Evolutionary conservation across 2,888 invertebrate species (phyloP), one percentile per base, ranked within the genome.

Genomic region (Troglohyphantes excavatus): DNA sequence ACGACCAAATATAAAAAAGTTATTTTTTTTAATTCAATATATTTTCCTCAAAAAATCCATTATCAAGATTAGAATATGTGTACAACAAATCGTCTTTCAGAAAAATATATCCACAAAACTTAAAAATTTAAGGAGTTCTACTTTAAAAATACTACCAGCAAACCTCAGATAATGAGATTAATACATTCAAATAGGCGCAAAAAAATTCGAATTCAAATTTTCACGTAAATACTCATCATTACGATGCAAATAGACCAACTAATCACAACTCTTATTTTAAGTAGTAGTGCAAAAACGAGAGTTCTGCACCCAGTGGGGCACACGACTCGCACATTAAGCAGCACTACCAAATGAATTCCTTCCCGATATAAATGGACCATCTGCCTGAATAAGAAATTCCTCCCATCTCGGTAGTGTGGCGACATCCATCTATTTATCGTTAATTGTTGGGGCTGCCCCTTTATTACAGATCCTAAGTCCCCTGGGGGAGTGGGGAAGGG

Each of bases 371-470:
- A 26, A 29, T 23, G 65, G 39, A 76, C 63, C 76, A 63, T n/a
- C 78, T 78, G 63, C 63, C 59, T 43, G 9, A 17, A 23, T 78
- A 13, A 65, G 26, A 21, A 78, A 78, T 78, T 78, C 75, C 29
- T 68, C 68, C 68, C 33, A 59, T 76, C 76, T 23, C 33, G 59
- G 27, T 63, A 61, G 27, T 33, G 73, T 17, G 33, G 29, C 13
- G 46, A 19, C 39, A 87, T 87, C 72, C 53, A 87, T 87, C 87
- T 78, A 61, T 39, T 68, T 73, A 43, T 68, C 73, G 53, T 76
- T 85, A 85, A 85, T 85, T 70, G 85, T 78, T 65, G 53, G 85
- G 85, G 85, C n/a, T 70, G 85, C 46, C 65, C 73, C 75, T 21
- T 26, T 26, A 19, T 65, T 73, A 13, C 19, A 19, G 23, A 13